Percentiles rank a stretch among this genome's conserved stretches.
Conservation (phyloP, 2,113 vertebrate species). For the Tyto alba region DNA sequence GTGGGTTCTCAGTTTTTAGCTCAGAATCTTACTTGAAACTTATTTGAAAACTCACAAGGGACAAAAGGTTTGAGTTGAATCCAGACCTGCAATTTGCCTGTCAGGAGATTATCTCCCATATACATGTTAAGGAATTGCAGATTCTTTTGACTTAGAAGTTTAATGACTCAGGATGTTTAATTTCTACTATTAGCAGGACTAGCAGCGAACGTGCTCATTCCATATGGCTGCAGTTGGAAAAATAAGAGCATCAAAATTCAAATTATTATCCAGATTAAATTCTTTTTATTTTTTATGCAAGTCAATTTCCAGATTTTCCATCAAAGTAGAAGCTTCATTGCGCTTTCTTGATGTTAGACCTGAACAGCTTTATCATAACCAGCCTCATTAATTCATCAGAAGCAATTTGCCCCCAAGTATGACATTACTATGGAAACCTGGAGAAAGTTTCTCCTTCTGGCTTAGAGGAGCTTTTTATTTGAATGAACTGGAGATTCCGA, state of each 20-base stretch:
- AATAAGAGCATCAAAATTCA: background rate
- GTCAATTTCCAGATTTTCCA: background rate
- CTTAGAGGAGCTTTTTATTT: background rate
- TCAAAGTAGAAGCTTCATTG: background rate
- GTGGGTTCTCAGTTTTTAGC: background rate
- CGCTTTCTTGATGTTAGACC: background rate
- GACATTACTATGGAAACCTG: slow-evolving; percentile 46
- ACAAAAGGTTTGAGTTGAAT: background rate
- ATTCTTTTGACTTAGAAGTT: background rate
- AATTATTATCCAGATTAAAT: background rate
- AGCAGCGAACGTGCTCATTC: background rate
- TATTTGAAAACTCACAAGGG: background rate
- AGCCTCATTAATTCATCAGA: slow-evolving; percentile 18
- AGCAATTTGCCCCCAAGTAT: background rate
- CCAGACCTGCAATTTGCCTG: background rate
- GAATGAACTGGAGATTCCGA: background rate
- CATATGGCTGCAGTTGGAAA: background rate
- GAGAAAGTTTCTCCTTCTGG: background rate
- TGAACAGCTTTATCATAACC: slow-evolving; percentile 22
- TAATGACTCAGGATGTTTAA: background rate
- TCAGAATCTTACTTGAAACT: background rate
- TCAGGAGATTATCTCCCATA: background rate
- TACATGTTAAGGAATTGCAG: background rate
- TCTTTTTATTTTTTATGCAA: background rate
- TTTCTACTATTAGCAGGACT: background rate